Evolutionary conservation across 2,113 vertebrate genomes (phyloP).

Genomic region (Alethe diademata): DNA sequence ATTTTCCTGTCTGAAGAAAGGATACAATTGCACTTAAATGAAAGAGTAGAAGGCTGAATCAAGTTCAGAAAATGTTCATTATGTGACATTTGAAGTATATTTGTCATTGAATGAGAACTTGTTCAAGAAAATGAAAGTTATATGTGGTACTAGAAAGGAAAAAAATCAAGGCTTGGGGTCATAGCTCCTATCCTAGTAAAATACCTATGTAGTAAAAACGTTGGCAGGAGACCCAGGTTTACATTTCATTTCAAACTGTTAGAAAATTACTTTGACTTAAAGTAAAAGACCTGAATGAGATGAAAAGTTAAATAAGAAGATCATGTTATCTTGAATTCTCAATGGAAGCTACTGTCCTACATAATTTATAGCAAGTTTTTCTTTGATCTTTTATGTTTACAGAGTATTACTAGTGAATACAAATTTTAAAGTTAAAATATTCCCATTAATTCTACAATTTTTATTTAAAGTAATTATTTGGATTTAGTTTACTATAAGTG

Average conservation of each 20-base stretch:
- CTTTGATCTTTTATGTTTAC: conserved; percentile 55
- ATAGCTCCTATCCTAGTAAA: background rate
- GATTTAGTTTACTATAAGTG: background rate
- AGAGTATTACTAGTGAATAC: background rate
- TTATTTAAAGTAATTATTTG: conserved; percentile 24
- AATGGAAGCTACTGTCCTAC: conserved; percentile 13
- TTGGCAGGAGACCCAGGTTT: background rate
- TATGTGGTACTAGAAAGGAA: background rate
- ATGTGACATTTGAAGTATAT: background rate
- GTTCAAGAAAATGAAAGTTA: background rate
- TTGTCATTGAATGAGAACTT: background rate
- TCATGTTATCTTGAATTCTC: conserved; percentile 9
- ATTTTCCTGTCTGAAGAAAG: background rate
- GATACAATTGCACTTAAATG: background rate
- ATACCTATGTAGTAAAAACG: background rate
- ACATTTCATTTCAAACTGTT: background rate
- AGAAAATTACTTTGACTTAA: background rate
- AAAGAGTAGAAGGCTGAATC: background rate
- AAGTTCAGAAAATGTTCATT: background rate
- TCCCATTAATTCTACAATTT: background rate
- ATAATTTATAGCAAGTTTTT: conserved; percentile 32
- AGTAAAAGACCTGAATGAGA: background rate
- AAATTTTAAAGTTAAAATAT: background rate
- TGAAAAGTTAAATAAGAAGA: conserved; percentile 3
- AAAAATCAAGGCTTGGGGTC: background rate